Base-by-base conservation (phyloP, 2,113 vertebrate species). In the Actenoides lindsayi region DNA sequence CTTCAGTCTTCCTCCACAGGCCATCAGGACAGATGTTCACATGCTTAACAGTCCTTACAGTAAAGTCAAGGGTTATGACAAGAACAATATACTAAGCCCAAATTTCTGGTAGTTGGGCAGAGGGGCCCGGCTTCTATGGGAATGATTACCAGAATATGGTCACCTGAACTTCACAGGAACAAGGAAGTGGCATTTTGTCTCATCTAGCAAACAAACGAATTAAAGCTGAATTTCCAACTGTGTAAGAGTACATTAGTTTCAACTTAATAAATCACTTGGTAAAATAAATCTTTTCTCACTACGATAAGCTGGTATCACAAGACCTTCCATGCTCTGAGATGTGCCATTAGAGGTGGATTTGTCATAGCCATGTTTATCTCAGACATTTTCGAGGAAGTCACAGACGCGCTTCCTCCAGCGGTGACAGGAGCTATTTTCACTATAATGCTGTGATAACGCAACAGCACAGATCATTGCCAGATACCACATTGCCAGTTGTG, bases 351-450 rank as follows among this genome's bases (percentile, higher is more conserved):
- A 67, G 28, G 28, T 31, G 77, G 51, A 51, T 78, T 93, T 92
- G 16, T 74, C 56, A 27, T 5, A 37, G 59, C 33, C 31, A 3
- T 1, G 13, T 63, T 78, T 62, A 60, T 74, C 70, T 88, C 64
- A 59, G 44, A 19, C 15, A 5, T 80, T 90, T 69, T 24, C 83
- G 46, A 90, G 46, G 24, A 57, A 91, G 56, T 20, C 79, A 74
- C 0, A 88, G 71, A 39, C 46, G 50, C 16, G 70, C 31, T 63
- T 81, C 77, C 48, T 31, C 6, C 57, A 30, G 59, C 27, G 39
- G 85, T 42, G 85, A 80, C 82, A 95, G 71, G 68, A 88, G 30
- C 51, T 90, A 48, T 93, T 95, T 64, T 63, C 88, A 67, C 60
- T 42, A 3, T 23, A 85, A 90, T 23, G 54, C 59, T 62, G 63